Evolutionary conservation across 1,140 invertebrate genomes (phyloP).

Genomic region (Lepidurus apus): DNA sequence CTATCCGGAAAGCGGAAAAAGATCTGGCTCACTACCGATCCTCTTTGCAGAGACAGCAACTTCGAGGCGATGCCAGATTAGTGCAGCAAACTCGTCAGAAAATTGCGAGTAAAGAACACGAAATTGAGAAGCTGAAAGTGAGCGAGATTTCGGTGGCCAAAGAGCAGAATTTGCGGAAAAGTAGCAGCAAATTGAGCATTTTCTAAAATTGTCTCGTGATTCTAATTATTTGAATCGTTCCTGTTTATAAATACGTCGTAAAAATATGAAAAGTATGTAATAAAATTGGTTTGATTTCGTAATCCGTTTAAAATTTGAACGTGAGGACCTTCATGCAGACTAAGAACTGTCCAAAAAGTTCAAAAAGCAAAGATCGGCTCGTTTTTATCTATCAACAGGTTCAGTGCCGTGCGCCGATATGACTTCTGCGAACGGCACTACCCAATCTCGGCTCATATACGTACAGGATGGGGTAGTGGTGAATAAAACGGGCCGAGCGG

Average conservation of each 20-base stretch:
- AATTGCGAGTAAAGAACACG: constrained; percentile 55
- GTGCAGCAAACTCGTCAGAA: constrained; percentile 52
- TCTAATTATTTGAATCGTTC: neutral
- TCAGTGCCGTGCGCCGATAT: neutral
- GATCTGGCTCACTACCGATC: constrained; percentile 61
- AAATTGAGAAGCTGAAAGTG: constrained; percentile 54
- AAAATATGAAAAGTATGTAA: neutral
- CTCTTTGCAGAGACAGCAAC: constrained; percentile 56
- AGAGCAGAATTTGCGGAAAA: constrained; percentile 63
- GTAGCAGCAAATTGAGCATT: constrained; percentile 59
- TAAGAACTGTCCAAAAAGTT: neutral
- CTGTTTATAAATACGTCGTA: neutral
- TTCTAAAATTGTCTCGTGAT: constrained; percentile 49
- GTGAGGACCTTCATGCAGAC: neutral
- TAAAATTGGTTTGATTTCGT: neutral
- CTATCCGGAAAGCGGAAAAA: constrained; percentile 59
- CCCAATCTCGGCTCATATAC: neutral
- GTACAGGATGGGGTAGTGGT: neutral
- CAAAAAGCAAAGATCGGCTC: neutral
- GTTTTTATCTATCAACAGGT: neutral
- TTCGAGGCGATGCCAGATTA: constrained; percentile 47
- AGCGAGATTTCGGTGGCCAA: constrained; percentile 58
- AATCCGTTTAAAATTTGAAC: neutral
- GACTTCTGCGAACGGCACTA: neutral
- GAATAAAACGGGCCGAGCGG: neutral